Evolutionary conservation across 2,888 invertebrate genomes (phyloP).

Genomic region (Dicranocentrus wangi): DNA sequence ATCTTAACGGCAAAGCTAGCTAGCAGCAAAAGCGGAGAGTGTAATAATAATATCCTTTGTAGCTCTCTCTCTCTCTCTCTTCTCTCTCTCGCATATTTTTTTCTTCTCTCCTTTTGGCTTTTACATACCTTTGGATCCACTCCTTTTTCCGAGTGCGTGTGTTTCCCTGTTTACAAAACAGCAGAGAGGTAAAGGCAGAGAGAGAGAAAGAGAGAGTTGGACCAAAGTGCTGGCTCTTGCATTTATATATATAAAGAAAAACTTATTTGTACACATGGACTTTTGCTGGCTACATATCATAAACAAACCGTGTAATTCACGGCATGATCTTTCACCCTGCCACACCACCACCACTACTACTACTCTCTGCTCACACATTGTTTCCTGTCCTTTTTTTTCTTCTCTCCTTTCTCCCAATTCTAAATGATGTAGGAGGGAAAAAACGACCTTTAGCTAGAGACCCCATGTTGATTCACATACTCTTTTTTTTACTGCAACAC

Average conservation of each 20-base stretch:
- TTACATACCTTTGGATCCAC: background rate
- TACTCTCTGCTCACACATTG: conserved; percentile 36
- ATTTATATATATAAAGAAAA: background rate
- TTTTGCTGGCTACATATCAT: conserved; percentile 18
- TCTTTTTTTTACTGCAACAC: conserved; percentile 6
- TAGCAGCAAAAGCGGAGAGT: background rate
- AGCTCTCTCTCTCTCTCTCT: no score
- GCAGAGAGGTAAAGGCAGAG: background rate
- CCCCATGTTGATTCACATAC: conserved; percentile 42
- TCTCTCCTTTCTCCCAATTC: background rate
- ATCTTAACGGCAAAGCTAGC: background rate
- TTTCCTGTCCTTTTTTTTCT: conserved; percentile 15
- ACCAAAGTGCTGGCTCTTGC: no score
- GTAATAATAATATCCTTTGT: no score
- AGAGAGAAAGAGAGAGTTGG: background rate
- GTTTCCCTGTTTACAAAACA: background rate
- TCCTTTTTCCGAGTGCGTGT: background rate
- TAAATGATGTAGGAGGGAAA: background rate
- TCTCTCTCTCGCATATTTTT: background rate
- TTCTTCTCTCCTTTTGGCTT: background rate
- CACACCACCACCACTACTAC: no score
- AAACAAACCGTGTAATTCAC: conserved; percentile 52
- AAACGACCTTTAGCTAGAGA: conserved; percentile 7
- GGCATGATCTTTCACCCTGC: conserved; percentile 53
- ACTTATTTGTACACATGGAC: background rate